Evolutionary conservation across 2,797 vertebrate genomes (phyloP).

Genomic region (Argentina silus): DNA sequence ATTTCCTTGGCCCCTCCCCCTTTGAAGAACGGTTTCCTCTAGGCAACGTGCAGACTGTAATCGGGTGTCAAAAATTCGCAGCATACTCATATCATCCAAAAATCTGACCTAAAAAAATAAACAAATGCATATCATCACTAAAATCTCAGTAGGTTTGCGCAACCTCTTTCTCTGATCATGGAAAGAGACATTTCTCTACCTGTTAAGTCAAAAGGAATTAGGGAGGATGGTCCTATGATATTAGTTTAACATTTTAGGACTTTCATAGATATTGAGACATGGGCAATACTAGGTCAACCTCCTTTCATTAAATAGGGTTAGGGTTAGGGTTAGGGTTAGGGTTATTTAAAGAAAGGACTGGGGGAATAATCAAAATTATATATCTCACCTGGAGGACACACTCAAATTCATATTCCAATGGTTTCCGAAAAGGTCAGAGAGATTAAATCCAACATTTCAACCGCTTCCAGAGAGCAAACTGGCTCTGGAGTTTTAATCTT

Average conservation of each 20-base stretch:
- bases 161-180: no score
- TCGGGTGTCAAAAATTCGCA: constrained; percentile 42
- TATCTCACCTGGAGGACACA: constrained; percentile 36
- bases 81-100: background rate
- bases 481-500: constrained; percentile 23
- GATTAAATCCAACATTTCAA: constrained; percentile 8
- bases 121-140: background rate
- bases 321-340: no score
- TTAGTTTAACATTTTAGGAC: background rate
- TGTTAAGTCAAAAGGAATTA: background rate
- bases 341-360: constrained; percentile 18
- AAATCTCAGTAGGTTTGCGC: background rate
- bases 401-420: constrained; percentile 22
- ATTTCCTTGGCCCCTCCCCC: constrained; percentile 51
- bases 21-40: constrained; percentile 74
- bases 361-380: background rate
- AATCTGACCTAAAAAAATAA: background rate
- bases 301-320: background rate
- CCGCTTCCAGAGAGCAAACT: constrained; percentile 25
- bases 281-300: background rate
- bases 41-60: constrained; percentile 73
- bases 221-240: background rate
- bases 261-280: background rate
- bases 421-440: constrained; percentile 44
- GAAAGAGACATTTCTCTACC: no score